Base-by-base conservation (phyloP, 1,140 invertebrate genomes). In the Eupristina koningsbergeri region DNA sequence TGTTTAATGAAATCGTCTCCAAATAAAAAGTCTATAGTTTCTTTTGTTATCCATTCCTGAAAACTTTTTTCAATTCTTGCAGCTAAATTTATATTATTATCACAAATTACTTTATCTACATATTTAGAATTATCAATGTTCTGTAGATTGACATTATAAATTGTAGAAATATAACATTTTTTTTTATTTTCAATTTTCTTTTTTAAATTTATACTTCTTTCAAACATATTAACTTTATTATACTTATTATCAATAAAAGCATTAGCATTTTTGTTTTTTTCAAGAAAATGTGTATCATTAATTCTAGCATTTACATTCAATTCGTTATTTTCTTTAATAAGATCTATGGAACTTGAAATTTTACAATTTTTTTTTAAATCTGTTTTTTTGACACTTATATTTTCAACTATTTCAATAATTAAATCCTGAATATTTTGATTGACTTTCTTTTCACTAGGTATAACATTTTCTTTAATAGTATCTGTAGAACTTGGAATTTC, bases 41-140 rank as follows among this genome's bases (percentile, higher is more conserved):
- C 89, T 79, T 91, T 83, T 34, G 91, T 92, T 64, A 93, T 86
- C 93, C 92, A 93, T 86, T 93, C 91, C 41, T 86, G 85, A 47
- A 93, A 86, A 80, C 84, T 91, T 53, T 88, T 80, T 87, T 93
- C 92, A 64, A 93, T 83, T 71, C 83, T 86, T 13, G 80, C 83
- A 58, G 86, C 81, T 67, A 92, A 79, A 75, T 77, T 80, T 67
- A 34, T 41, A 31, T 41, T 41, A 45, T 34, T 15, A 73, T 6
- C 5, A 47, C 41, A 29, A 73, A 1, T 47, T n/a, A 31, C 2
- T 73, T 34, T 45, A n/a, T 73, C n/a, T 47, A 5, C 47, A 73
- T 47, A 29, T 45, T 73, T n/a, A 64, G 29, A 64, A 34, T 64
- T 19, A 73, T 73, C 29, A 19, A 1, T 47, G 5, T 45, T 45